Evolutionary conservation across 2,888 invertebrate species (phyloP).

Genomic region (Clunio marinus): DNA sequence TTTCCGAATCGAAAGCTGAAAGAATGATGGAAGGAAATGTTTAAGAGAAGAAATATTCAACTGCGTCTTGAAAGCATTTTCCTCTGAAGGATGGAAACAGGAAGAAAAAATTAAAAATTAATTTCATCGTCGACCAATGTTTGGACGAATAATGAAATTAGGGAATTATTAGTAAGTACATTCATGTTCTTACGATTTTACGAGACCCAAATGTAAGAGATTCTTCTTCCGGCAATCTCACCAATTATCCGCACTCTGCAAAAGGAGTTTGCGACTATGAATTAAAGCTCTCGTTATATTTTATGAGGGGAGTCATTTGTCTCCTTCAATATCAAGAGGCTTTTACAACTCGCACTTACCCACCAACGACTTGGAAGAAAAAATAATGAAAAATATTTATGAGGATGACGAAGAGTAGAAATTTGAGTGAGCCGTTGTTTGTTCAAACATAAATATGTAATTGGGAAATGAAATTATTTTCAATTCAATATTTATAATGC

Average conservation of each 20-base stretch:
- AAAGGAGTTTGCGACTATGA: neutral
- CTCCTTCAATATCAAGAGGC: neutral
- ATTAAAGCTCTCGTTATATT: neutral
- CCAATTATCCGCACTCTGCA: neutral
- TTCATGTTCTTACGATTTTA: neutral
- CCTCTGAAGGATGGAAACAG: neutral
- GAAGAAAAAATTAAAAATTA: neutral
- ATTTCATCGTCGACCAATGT: neutral
- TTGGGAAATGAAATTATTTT: conserved; percentile 22
- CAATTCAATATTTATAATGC: conserved; percentile 36
- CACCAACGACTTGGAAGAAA: neutral
- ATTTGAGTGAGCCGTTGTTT: too few species aligned
- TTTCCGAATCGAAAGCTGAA: neutral
- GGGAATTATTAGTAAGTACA: too few species aligned
- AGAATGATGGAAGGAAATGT: conserved; percentile 17
- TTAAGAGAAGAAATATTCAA: neutral
- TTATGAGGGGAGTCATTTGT: neutral
- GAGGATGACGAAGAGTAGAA: neutral
- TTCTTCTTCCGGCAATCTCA: neutral
- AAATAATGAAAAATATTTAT: conserved; percentile 30
- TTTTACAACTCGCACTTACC: neutral
- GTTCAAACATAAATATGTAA: conserved; percentile 3
- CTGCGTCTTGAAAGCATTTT: neutral
- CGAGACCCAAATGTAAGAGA: neutral
- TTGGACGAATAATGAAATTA: neutral